Evolutionary conservation across 2,113 vertebrate species (phyloP), one percentile per base, ranked within the genome.

Genomic region (Pipa parva): DNA sequence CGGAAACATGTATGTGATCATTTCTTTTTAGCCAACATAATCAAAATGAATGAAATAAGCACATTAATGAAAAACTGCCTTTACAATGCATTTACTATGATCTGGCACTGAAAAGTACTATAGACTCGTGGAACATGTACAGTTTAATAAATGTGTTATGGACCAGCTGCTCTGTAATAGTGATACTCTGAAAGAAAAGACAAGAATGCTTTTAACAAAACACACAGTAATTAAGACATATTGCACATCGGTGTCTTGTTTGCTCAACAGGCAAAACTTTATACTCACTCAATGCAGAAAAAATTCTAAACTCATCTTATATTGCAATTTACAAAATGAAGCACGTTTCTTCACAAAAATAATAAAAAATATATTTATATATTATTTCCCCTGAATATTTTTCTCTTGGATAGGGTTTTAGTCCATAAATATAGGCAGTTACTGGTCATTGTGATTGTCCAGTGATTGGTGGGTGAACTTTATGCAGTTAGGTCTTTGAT

Each of bases 401-500:
- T 63, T 71, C 72, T 55, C 54, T 63, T 77, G 75, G 76, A 72
- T 67, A 52, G 58, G 60, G 72, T 63, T 72, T 52, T 69, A 80
- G 63, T 75, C 72, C 75, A 76, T 72, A 75, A 74, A 73, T 39
- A 36, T 50, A 76, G 78, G 75, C 74, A 82, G 54, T 62, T 71
- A 80, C 8, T 69, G 63, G 72, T 77, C 79, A 77, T 45, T 29
- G 65, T 70, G 57, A 61, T 61, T 33, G 36, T 79, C 76, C 71
- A 80, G 72, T 63, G 76, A 72, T 45, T 76, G 75, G 71, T 75
- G 63, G 79, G 72, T 69, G 59, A 70, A 73, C 64, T 78, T 75
- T 86, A 88, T 8, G 90, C 89, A 22, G 92, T 85, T 78, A 98
- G 83, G 77, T 92, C 88, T 3, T 93, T 93, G 76, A 94, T 88